A percentile compares a stretch with the other conserved stretches of the same genome.
Conservation (phyloP, 2,888 invertebrate genomes). For the Vanessa cardui region DNA sequence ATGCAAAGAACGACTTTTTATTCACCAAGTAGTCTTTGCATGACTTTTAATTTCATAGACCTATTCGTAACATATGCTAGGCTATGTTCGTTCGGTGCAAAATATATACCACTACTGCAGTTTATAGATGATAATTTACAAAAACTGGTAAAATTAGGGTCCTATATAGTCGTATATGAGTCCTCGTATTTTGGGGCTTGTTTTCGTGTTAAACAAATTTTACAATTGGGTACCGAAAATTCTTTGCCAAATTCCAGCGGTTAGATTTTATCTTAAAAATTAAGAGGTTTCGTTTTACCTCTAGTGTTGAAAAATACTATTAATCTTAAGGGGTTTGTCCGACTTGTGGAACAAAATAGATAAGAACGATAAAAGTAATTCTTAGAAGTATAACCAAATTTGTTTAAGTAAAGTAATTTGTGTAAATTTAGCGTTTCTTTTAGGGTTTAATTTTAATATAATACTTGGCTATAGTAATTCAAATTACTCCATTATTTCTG, state of each 20-base stretch:
- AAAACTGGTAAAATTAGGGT: no score
- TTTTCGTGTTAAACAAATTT: constrained; percentile 27
- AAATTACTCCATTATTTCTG: constrained; percentile 20
- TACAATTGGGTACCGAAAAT: constrained; percentile 19
- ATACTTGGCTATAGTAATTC: not conserved
- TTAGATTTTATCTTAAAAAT: constrained; percentile 38
- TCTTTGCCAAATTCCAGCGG: constrained; percentile 36
- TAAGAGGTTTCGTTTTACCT: constrained; percentile 36
- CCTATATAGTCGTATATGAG: no score
- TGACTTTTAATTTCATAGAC: no score
- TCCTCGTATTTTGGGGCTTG: not conserved
- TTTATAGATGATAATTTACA: no score
- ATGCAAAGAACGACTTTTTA: no score
- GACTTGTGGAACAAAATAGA: constrained; percentile 14
- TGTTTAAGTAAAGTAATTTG: no score
- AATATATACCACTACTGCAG: no score
- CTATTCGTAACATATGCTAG: no score
- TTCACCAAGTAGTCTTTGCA: no score
- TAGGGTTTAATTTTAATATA: not conserved
- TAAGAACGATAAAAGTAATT: not conserved
- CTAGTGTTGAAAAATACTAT: constrained; percentile 33
- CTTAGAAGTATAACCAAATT: no score
- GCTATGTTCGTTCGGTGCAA: no score
- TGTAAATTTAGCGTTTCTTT: not conserved
- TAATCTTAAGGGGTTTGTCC: constrained; percentile 15